Percentiles rank a stretch among this genome's conserved stretches.
Conservation (phyloP, 2,888 invertebrate species). For the Drosophila diplacantha region DNA sequence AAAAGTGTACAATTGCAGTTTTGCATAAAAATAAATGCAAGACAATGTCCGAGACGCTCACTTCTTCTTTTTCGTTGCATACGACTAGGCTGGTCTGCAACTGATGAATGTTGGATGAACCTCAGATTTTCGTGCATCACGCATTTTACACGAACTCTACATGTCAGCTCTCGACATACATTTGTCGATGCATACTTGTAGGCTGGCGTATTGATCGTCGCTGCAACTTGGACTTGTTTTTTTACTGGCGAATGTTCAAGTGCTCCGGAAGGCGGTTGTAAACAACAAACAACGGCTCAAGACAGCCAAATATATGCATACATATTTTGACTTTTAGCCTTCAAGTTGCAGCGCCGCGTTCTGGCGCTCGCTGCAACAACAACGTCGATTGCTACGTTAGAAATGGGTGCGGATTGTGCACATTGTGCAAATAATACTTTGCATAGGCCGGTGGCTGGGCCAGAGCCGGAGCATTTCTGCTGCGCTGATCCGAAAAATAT, state of each 20-base stretch:
- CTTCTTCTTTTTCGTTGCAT: constrained; percentile 2
- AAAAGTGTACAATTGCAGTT: not conserved
- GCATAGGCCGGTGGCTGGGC: constrained; percentile 26
- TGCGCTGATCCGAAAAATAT: not conserved
- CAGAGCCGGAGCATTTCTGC: not conserved
- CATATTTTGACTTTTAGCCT: constrained; percentile 32
- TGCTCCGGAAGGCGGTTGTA: not conserved
- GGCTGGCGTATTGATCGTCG: not conserved
- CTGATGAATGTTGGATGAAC: not conserved
- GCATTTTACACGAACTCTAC: not conserved
- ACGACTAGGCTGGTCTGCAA: constrained; percentile 1
- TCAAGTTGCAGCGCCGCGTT: constrained; percentile 10
- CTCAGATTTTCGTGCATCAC: not conserved
- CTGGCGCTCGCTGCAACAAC: constrained; percentile 7
- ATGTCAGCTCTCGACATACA: not conserved
- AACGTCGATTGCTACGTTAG: constrained; percentile 1
- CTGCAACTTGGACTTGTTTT: not conserved
- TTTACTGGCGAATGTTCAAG: not conserved
- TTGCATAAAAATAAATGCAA: not conserved
- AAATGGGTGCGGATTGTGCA: constrained; percentile 25
- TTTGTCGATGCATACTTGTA: not conserved
- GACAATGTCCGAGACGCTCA: not conserved
- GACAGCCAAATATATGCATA: constrained; percentile 6
- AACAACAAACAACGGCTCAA: constrained; percentile 1
- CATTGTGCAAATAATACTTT: constrained; percentile 26